phyloP scores from a whole-genome alignment of 2,888 invertebrate genomes.

The Amblyteles armatorius region DNA sequence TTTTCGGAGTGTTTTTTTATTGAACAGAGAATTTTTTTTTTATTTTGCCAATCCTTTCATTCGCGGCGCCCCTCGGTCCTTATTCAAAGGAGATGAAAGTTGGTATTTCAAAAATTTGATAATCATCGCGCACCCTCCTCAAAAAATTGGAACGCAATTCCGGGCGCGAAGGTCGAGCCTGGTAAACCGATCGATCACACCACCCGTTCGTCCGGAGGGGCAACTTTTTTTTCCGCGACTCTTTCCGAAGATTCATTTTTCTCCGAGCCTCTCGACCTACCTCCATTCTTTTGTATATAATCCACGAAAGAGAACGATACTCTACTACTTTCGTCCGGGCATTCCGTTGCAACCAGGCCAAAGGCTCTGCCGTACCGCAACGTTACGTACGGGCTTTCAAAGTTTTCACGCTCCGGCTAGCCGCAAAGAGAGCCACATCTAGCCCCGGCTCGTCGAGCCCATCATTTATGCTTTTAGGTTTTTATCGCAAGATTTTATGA shows the following conservation, averaged over 20 bases:
- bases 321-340: not conserved
- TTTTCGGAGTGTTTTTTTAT: not conserved
- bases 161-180: slow-evolving; percentile 2
- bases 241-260: slow-evolving; percentile 17
- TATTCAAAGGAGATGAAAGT: not conserved
- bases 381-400: slow-evolving; percentile 15
- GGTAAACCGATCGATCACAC: slow-evolving; percentile 25
- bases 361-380: not conserved
- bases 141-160: slow-evolving; percentile 11
- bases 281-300: slow-evolving; percentile 26
- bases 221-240: not conserved
- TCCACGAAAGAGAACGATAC: slow-evolving; percentile 39
- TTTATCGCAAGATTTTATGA: slow-evolving; percentile 28
- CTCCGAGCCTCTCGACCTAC: not conserved
- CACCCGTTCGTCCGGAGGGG: not conserved
- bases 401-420: slow-evolving; percentile 50
- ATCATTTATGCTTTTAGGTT: slow-evolving; percentile 50
- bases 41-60: not conserved
- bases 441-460: not conserved
- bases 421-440: slow-evolving; percentile 46
- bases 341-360: slow-evolving; percentile 13
- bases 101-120: not conserved
- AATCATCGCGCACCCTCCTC: not conserved
- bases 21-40: too few species aligned
- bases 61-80: not conserved